Conservation (phyloP, 2,113 vertebrate genomes). For the Tinamus guttatus region DNA sequence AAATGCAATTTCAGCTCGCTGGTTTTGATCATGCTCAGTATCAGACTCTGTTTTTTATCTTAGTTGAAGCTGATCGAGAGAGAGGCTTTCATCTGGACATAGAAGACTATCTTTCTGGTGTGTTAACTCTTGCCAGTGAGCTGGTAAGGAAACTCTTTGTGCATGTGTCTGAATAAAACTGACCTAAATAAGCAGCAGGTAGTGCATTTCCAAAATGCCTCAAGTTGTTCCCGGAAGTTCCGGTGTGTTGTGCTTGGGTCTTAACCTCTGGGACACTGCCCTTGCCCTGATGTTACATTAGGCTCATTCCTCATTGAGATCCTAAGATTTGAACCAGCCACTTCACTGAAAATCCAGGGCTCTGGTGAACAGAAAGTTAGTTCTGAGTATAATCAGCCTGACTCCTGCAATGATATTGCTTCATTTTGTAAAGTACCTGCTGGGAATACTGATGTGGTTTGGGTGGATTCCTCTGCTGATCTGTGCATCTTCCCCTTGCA, state of each 20-base stretch:
- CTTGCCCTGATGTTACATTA: neutral
- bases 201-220: neutral
- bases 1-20: neutral
- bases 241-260: rapidly evolving
- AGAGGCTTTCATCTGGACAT: slow-evolving; percentile 97
- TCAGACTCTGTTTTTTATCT: neutral
- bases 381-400: neutral
- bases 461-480: neutral
- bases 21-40: neutral
- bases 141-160: slow-evolving; percentile 82
- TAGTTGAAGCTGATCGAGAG: slow-evolving; percentile 93
- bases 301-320: neutral
- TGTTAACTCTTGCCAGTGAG: slow-evolving; percentile 95
- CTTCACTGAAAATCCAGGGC: neutral
- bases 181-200: neutral
- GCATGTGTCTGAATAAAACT: neutral
- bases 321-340: neutral
- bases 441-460: neutral
- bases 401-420: neutral
- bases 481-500: neutral
- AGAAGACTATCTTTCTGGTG: slow-evolving; percentile 95
- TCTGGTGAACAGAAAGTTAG: neutral
- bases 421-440: rapidly evolving
- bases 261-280: neutral
- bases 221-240: neutral